Percentiles rank a stretch among this genome's conserved stretches.
These are phyloP conservation scores for Melanogrammus aeglefinus DNA, from an alignment of 2,797 vertebrate species.

Conservation along the genomic window DNA sequence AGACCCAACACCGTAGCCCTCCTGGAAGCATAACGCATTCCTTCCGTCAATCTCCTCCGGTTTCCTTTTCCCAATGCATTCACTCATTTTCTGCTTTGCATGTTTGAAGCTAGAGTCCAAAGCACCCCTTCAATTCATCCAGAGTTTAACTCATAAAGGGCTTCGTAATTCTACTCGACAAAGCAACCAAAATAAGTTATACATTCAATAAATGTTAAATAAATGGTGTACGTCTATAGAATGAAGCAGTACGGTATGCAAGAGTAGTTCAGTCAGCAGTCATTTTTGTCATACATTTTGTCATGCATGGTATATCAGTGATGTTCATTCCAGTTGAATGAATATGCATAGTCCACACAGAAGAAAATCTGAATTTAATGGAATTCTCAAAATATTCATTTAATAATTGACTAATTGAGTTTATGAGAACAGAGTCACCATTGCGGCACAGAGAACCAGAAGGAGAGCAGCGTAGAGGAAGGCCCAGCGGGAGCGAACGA, in stretches of 20 bases:
- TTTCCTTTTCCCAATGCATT: too few species aligned
- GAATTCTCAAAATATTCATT: background rate
- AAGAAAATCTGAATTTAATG: background rate
- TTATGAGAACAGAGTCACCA: background rate
- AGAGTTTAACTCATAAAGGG: background rate
- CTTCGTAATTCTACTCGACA: background rate
- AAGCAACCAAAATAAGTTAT: background rate
- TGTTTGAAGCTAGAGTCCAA: too few species aligned
- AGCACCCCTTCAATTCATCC: background rate
- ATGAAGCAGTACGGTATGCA: background rate
- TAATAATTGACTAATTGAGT: background rate
- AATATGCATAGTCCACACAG: background rate
- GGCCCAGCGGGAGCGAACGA: conserved; percentile 52
- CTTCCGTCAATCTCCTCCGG: background rate
- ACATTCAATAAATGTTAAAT: background rate
- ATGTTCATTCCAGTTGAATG: background rate
- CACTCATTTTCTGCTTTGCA: background rate
- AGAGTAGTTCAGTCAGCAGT: background rate
- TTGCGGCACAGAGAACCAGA: conserved; percentile 43
- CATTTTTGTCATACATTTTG: background rate
- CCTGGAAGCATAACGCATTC: background rate
- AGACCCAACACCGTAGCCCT: background rate
- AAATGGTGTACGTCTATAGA: background rate
- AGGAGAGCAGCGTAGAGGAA: conserved; percentile 48
- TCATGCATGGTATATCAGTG: background rate